Evolutionary conservation across 2,113 vertebrate genomes (phyloP).

Genomic region (Lampris incognitus): DNA sequence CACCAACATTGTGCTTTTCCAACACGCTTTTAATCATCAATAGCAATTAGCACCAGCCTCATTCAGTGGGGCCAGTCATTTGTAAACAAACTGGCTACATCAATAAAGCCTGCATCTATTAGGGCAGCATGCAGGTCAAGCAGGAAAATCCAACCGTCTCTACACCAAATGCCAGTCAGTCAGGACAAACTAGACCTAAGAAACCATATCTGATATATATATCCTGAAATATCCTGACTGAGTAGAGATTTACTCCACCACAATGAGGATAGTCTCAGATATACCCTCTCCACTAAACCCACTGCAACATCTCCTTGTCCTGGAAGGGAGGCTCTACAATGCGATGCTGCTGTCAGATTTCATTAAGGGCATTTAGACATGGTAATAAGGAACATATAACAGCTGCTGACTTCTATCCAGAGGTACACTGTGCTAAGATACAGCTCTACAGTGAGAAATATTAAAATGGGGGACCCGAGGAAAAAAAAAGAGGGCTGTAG

Average conservation of each 20-base stretch:
- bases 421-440: neutral
- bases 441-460: slow-evolving; percentile 39
- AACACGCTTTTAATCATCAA: slow-evolving; percentile 59
- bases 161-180: neutral
- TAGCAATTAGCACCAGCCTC: slow-evolving; percentile 66
- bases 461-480: slow-evolving; percentile 37
- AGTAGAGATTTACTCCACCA: neutral
- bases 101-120: slow-evolving; percentile 57
- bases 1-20: slow-evolving; percentile 43
- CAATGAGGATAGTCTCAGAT: neutral
- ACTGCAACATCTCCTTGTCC: neutral
- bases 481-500: slow-evolving; percentile 7
- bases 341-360: slow-evolving; percentile 1
- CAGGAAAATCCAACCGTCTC: neutral
- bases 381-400: neutral
- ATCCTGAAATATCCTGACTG: slow-evolving; percentile 4
- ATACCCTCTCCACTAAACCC: neutral
- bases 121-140: slow-evolving; percentile 21
- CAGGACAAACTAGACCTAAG: neutral
- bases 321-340: neutral
- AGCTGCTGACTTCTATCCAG: slow-evolving; percentile 17
- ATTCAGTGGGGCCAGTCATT: slow-evolving; percentile 52
- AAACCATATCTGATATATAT: slow-evolving; percentile 7
- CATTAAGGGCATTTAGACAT: slow-evolving; percentile 29
- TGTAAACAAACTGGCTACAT: slow-evolving; percentile 56